phyloP scores from a whole-genome alignment of 1,140 invertebrate genomes.

The Lucilia sericata region DNA sequence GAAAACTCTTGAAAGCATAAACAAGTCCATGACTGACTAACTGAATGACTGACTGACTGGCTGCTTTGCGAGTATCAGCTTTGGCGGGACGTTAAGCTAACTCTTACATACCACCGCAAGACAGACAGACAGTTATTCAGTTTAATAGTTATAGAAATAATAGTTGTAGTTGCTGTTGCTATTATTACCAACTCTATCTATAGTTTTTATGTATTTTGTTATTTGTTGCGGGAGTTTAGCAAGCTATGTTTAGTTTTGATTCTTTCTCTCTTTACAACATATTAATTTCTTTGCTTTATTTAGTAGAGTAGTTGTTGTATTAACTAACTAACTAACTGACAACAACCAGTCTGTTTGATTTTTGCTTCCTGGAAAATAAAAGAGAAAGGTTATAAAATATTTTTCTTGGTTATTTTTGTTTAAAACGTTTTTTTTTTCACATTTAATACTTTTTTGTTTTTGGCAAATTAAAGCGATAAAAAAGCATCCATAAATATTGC shows the following conservation, averaged over 20 bases:
- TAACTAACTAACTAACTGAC: not conserved
- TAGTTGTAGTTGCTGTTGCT: not conserved
- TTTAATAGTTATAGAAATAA: not conserved
- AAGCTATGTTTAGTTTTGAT: not conserved
- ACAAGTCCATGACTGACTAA: conserved; percentile 25
- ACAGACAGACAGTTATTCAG: not conserved
- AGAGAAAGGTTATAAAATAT: conserved; percentile 44
- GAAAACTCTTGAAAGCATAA: conserved; percentile 34
- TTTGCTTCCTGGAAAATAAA: conserved; percentile 46
- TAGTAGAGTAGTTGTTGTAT: not conserved
- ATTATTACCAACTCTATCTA: not conserved
- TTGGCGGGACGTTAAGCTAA: too few species aligned
- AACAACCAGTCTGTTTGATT: not conserved
- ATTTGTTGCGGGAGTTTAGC: not conserved
- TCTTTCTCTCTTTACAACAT: not conserved
- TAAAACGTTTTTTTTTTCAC: not conserved
- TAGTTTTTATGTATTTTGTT: too few species aligned
- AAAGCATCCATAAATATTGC: not conserved
- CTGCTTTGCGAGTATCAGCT: not conserved
- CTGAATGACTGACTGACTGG: not conserved
- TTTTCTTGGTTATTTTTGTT: conserved; percentile 1
- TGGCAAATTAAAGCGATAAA: not conserved
- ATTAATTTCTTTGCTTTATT: not conserved
- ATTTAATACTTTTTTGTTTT: not conserved
- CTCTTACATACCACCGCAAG: too few species aligned